Evolutionary conservation across 2,797 vertebrate genomes (phyloP).

Genomic region (Etheostoma nigrum): DNA sequence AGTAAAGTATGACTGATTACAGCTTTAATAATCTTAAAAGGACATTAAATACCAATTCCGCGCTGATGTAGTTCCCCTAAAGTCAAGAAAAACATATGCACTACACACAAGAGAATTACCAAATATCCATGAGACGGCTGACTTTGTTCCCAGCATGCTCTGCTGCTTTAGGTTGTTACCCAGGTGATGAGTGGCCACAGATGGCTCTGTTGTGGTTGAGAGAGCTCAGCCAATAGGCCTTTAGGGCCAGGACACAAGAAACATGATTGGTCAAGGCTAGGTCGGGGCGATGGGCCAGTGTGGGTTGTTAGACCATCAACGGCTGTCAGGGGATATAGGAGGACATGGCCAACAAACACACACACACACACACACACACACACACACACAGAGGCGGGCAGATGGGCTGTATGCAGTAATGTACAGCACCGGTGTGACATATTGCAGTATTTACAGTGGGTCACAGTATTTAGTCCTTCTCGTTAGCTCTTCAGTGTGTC

Average conservation of each 20-base stretch:
- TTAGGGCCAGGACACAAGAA: constrained; percentile 44
- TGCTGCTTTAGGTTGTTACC: constrained; percentile 71
- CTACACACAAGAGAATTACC: constrained; percentile 11
- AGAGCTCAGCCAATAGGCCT: constrained; percentile 72
- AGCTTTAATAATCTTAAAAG: neutral
- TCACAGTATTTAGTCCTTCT: constrained; percentile 7
- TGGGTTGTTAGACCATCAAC: constrained; percentile 61
- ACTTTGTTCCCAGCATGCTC: constrained; percentile 61
- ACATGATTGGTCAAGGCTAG: constrained; percentile 71
- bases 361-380: constrained; percentile 7
- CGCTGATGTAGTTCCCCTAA: neutral
- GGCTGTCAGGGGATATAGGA: constrained; percentile 51
- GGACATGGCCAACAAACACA: constrained; percentile 7
- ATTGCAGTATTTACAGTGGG: neutral
- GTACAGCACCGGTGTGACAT: constrained; percentile 17
- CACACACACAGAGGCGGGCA: constrained; percentile 16
- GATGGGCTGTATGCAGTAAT: constrained; percentile 34
- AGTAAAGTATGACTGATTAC: constrained; percentile 11
- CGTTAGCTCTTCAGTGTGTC: neutral
- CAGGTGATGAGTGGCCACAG: constrained; percentile 75
- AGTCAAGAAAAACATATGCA: constrained; percentile 21
- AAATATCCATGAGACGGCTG: constrained; percentile 44
- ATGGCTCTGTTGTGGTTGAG: constrained; percentile 76
- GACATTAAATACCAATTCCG: constrained; percentile 10
- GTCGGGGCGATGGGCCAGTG: constrained; percentile 60